Base-by-base conservation (phyloP, 2,888 invertebrate species). In the Eupithecia pulchellata region DNA sequence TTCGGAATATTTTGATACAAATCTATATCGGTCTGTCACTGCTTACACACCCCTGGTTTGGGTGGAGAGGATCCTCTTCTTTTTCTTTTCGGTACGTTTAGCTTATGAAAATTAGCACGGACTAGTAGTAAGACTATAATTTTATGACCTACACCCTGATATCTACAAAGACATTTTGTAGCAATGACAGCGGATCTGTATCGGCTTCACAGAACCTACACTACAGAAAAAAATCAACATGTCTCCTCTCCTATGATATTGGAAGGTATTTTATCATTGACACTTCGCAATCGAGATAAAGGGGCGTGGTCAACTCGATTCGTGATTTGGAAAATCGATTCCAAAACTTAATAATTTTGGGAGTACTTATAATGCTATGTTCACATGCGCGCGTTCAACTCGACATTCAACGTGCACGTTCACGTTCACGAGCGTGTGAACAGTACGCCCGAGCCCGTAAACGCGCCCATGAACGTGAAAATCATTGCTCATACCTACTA, bases 1-100 rank as follows among this genome's bases (percentile, higher is more conserved):
- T 94, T 91, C 81, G 86, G 91, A 94, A 93, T 94, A 94, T 93
- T 94, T 94, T 94, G 93, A 94, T 93, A 93, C 93, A 91, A 92
- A 90, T 93, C 91, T 93, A 92, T 87, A 91, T 91, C 86, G 89
- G 92, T 91, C 89, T 89, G 90, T 89, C 92, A 92, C 91, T 89
- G 87, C 89, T 92, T 92, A 94, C 94, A 94, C 94, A 94, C 94
- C 94, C 94, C 89, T 91, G 90, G 88, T 86, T 91, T 88, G 91
- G 92, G 93, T 91, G 92, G 88, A 89, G 85, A 86, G 84, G 86
- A 91, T 92, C 91, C 91, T 92, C 91, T 92, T 92, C 91, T 90
- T 89, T 87, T 79, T 88, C 82, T 89, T 87, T 89, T 83, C 80
- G 84, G 85, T 85, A 82, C 87, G 89, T 89, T 86, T 87, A 86